These are phyloP conservation scores for Coecobrya sp. DNA, from an alignment of 2,888 invertebrate genomes.

Conservation along the genomic window DNA sequence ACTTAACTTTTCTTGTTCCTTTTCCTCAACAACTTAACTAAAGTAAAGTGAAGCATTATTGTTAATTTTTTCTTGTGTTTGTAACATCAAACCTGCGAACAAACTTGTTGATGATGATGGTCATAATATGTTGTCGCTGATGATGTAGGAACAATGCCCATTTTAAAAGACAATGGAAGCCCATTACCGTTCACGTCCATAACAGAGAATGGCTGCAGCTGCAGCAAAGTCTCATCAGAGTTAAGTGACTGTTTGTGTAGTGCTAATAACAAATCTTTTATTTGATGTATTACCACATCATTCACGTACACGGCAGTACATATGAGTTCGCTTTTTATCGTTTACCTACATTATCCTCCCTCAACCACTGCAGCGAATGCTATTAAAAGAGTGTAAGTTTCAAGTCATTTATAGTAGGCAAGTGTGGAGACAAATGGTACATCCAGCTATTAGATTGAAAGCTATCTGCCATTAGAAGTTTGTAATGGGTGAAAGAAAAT, in stretches of 20 bases:
- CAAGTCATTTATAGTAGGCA: neutral
- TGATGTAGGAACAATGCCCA: constrained; percentile 55
- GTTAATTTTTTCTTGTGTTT: constrained; percentile 38
- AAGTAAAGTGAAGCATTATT: constrained; percentile 12
- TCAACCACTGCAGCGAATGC: neutral
- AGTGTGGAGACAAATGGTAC: neutral
- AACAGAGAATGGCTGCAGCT: neutral
- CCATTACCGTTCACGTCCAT: constrained; percentile 47
- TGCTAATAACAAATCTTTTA: neutral
- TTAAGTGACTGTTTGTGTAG: constrained; percentile 1
- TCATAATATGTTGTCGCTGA: neutral
- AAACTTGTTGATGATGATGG: constrained; percentile 30
- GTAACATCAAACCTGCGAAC: neutral
- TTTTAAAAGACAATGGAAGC: constrained; percentile 58
- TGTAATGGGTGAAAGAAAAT: neutral
- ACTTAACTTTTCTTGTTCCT: constrained; percentile 40
- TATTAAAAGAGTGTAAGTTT: neutral
- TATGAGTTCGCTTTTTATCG: neutral
- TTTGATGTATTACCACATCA: constrained; percentile 56
- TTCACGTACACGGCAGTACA: neutral
- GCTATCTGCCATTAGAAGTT: neutral
- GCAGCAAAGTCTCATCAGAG: constrained; percentile 25
- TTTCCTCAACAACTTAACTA: constrained; percentile 17
- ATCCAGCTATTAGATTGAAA: neutral
- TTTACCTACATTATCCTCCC: neutral